Conservation (phyloP, 1,140 invertebrate genomes). For the Pseudomyrmex concolor region DNA sequence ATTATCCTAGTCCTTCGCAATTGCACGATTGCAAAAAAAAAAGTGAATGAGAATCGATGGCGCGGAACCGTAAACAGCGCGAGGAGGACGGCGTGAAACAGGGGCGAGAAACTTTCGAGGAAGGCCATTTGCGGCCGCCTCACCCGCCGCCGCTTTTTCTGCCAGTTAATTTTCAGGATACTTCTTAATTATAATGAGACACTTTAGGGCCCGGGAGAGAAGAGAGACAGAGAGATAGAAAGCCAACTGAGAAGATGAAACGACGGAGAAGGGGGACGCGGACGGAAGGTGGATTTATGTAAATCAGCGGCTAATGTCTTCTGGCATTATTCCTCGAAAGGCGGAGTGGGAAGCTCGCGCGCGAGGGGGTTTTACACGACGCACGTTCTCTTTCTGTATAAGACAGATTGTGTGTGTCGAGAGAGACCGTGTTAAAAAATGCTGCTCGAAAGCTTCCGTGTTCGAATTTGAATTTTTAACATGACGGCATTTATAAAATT, state of each 20-base stretch:
- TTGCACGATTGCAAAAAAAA: too few species aligned
- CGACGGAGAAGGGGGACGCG: slow-evolving; percentile 5
- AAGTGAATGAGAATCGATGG: neutral
- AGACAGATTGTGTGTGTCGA: slow-evolving; percentile 14
- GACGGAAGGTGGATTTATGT: slow-evolving; percentile 79
- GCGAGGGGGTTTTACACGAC: slow-evolving; percentile 24
- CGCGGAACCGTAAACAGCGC: neutral
- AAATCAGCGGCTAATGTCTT: slow-evolving; percentile 84
- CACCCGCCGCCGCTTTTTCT: slow-evolving; percentile 75
- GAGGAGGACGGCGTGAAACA: slow-evolving; percentile 1
- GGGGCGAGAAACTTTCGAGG: slow-evolving; percentile 62
- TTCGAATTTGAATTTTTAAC: too few species aligned
- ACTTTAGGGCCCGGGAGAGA: slow-evolving; percentile 76
- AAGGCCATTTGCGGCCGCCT: slow-evolving; percentile 70
- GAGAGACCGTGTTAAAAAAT: too few species aligned
- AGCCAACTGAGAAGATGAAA: slow-evolving; percentile 45
- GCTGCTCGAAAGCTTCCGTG: too few species aligned
- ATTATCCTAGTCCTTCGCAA: neutral
- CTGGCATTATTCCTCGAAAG: slow-evolving; percentile 80
- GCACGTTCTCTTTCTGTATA: slow-evolving; percentile 30
- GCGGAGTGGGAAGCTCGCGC: slow-evolving; percentile 55
- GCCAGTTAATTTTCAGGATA: slow-evolving; percentile 83
- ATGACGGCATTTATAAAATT: too few species aligned
- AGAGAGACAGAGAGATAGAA: slow-evolving; percentile 27
- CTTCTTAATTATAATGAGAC: slow-evolving; percentile 84